Conservation (phyloP, 2,888 invertebrate species). For the Abrostola tripartita region DNA sequence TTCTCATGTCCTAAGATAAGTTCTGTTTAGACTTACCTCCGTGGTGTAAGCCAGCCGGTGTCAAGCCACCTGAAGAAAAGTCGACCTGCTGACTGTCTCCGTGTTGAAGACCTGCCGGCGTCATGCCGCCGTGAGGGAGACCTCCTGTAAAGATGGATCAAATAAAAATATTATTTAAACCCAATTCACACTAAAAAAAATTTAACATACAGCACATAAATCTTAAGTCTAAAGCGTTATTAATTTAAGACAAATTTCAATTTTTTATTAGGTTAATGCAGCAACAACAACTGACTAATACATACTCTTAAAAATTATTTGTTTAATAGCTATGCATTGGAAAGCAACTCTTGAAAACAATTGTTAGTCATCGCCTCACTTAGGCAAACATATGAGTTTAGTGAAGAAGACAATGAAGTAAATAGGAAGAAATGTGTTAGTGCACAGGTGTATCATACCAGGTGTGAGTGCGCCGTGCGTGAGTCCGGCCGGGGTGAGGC, state of each 20-base stretch:
- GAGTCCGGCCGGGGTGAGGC: constrained; percentile 74
- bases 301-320: no score
- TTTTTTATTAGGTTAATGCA: not conserved
- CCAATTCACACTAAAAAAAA: no score
- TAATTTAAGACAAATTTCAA: not conserved
- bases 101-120: constrained; percentile 79
- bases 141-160: constrained; percentile 53
- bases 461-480: constrained; percentile 77
- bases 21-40: constrained; percentile 38
- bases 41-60: constrained; percentile 65
- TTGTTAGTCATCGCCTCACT: no score
- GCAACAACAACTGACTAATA: no score
- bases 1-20: no score
- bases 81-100: constrained; percentile 74
- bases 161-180: not conserved
- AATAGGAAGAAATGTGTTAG: no score
- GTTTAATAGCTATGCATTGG: no score
- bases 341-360: no score
- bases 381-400: no score
- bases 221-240: no score
- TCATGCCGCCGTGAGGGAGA: constrained; percentile 64
- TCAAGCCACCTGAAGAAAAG: constrained; percentile 61
- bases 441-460: constrained; percentile 37
- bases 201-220: no score
- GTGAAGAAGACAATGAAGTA: no score